Percentiles rank a stretch among this genome's conserved stretches.
phyloP scores from a whole-genome alignment of 1,140 invertebrate genomes.

The Drosophila lacertosa region DNA sequence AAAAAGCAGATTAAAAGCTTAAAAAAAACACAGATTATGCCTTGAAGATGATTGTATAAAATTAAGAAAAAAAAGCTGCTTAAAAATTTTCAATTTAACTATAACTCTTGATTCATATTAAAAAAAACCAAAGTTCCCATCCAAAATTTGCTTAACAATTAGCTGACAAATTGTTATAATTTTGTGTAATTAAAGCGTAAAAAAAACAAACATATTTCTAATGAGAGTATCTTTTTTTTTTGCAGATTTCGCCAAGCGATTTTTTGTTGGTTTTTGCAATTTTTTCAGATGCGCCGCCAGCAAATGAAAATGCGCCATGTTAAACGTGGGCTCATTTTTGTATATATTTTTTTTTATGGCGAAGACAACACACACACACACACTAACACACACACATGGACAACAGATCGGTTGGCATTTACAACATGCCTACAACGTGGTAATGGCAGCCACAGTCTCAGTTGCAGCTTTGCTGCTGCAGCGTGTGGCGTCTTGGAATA shows the following conservation, averaged over 20 bases:
- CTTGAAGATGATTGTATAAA: too few species aligned
- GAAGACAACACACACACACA: slow-evolving; percentile 52
- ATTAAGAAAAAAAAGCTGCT: too few species aligned
- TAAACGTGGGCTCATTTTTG: slow-evolving; percentile 78
- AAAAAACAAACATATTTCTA: slow-evolving; percentile 23
- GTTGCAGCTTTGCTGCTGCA: slow-evolving; percentile 6
- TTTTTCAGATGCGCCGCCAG: slow-evolving; percentile 64
- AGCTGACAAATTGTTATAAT: slow-evolving; percentile 21
- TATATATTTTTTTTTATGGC: slow-evolving; percentile 77
- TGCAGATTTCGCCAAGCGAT: slow-evolving; percentile 25
- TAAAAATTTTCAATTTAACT: too few species aligned
- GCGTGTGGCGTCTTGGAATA: slow-evolving; percentile 70
- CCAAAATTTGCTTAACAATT: not conserved
- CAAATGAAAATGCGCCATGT: slow-evolving; percentile 75
- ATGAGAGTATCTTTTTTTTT: slow-evolving; percentile 17
- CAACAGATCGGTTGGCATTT: slow-evolving; percentile 73
- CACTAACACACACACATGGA: slow-evolving; percentile 51
- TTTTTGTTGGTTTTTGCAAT: slow-evolving; percentile 21
- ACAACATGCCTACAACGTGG: slow-evolving; percentile 81
- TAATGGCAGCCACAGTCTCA: slow-evolving; percentile 56
- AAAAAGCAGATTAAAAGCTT: not conserved
- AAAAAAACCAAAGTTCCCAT: too few species aligned
- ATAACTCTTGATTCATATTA: too few species aligned
- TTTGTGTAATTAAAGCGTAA: slow-evolving; percentile 21
- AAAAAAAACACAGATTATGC: too few species aligned